Evolutionary conservation across 2,113 vertebrate species (phyloP), one percentile per base, ranked within the genome.

Genomic region (Mormoops blainvillei): DNA sequence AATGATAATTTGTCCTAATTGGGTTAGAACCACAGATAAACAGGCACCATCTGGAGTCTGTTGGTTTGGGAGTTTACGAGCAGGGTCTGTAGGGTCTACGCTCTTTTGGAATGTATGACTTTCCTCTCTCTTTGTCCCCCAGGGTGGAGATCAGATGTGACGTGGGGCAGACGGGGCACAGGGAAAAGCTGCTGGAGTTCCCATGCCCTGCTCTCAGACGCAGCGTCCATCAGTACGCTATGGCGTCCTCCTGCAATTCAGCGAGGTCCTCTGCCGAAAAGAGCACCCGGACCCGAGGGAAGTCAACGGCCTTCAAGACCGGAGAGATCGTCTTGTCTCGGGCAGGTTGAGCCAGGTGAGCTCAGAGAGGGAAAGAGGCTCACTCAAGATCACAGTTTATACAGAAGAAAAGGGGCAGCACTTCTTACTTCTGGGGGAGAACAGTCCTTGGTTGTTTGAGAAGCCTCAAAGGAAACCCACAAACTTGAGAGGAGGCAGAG

Each of bases 1-100:
- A 95, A 95, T 38, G 92, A 97, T 95, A 41, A 96, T 97, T 96
- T 95, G 96, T 96, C 96, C 97, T 98, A 97, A 98, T 96, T 96
- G 96, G 94, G 90, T 91, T 95, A 84, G 94, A 98, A 97, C 97
- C 97, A 96, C 74, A 83, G 93, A 95, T 96, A 97, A 97, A 97
- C 93, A 95, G 78, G 93, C 94, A 87, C 96, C 96, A 94, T 98
- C 97, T 97, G 96, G 94, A 96, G 68, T 74, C 87, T 67, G 67
- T 43, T 97, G 22, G 1, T 71, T 1, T 85, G 65, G 81, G 65
- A 93, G 81, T 54, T 91, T 41, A 50, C 2, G 8, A 91, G 94
- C 56, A 24, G 48, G 63, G 71, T 80, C 33, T 1, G 41, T n/a
- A 73, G 71, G 54, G 48, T 50, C 41, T 7, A 73, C 45, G n/a